Base-by-base conservation (phyloP, 2,888 invertebrate genomes). In the Drosophila colorata region DNA sequence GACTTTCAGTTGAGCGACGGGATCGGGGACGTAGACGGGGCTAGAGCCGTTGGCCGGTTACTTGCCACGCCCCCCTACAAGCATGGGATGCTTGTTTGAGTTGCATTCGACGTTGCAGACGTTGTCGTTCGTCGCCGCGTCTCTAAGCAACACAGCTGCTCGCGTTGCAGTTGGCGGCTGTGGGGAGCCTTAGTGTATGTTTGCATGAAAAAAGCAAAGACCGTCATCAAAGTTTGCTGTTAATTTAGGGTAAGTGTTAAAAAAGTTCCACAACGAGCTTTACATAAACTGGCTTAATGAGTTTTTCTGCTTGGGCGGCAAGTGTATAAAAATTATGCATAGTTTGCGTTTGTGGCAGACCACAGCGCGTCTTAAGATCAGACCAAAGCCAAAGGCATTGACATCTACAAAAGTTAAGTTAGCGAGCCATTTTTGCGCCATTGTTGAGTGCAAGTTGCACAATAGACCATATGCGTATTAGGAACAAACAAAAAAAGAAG, bases 211-310 rank as follows among this genome's bases (percentile, higher is more conserved):
- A 82, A 78, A 60, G 43, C 40, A 59, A 43, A 44, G 48, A 76
- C 44, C 76, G 66, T 76, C 67, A 51, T 66, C 47, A 88, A 80
- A 87, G 81, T 87, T 84, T 81, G 79, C 85, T 69, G 64, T 88
- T 81, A 87, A 84, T 88, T 88, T 88, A 65, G 81, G 84, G 79
- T 73, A 81, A 87, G 87, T 84, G 81, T 75, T 68, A 67, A 44
- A 61, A 76, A 76, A 77, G 49, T 79, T 78, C 49, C 51, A 49
- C 66, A 77, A 74, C 69, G 73, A 81, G 76, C 72, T 81, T 88
- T 88, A 82, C 69, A 87, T 88, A 85, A 87, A 79, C 89, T 81
- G 67, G 64, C 69, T 65, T 87, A 88, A 85, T 88, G 86, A 85
- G 85, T 78, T 87, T 78, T 64, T 43, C 31, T 57, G 53, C 53